A percentile compares a stretch with the other conserved stretches of the same genome.
Evolutionary conservation across 2,797 vertebrate genomes (phyloP).

Genomic region (Acropternis orthonyx): DNA sequence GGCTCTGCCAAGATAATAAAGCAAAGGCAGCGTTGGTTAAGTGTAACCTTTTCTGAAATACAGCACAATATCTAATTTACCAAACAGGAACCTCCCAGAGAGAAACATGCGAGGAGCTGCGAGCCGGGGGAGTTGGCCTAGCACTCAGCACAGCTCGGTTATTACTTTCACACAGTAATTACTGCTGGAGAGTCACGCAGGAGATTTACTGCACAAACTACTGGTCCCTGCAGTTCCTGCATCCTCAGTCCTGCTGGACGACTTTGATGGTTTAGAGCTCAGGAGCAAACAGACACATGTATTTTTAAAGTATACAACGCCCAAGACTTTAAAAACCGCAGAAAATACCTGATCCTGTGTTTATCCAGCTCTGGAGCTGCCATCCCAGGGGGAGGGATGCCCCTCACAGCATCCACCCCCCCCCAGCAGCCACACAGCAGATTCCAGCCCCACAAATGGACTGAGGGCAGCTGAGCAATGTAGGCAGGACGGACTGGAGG

Average conservation of each 20-base stretch:
- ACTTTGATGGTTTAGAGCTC: not conserved
- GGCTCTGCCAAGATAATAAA: slow-evolving; percentile 61
- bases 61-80: slow-evolving; percentile 70
- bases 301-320: not conserved
- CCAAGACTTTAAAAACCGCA: rapidly evolving
- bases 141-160: slow-evolving; percentile 28
- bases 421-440: rapidly evolving
- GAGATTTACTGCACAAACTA: slow-evolving; percentile 61
- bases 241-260: not conserved
- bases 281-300: not conserved
- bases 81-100: slow-evolving; percentile 59
- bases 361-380: not conserved
- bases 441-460: not conserved
- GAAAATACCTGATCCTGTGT: not conserved
- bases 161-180: slow-evolving; percentile 70
- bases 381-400: not conserved
- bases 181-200: slow-evolving; percentile 53
- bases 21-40: slow-evolving; percentile 49
- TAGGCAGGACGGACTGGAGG: not conserved
- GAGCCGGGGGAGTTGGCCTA: slow-evolving; percentile 46
- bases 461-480: not conserved
- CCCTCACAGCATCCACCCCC: not conserved
- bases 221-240: slow-evolving; percentile 27
- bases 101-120: slow-evolving; percentile 56
- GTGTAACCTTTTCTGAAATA: slow-evolving; percentile 70